phyloP scores from a whole-genome alignment of 1,140 invertebrate genomes.

The Paralvinella palmiformis region DNA sequence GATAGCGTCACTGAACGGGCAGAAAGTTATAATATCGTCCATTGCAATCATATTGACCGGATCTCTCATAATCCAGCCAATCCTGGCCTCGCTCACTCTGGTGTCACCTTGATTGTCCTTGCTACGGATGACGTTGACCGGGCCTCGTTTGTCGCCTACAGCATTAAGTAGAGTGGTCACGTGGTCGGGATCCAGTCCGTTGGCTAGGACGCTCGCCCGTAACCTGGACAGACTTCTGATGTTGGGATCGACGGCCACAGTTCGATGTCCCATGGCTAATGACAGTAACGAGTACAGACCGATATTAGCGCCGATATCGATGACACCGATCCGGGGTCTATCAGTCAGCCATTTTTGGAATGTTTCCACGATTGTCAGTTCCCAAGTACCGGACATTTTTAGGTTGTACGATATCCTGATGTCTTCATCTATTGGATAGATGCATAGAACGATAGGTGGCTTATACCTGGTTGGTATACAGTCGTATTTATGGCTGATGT shows the following conservation, averaged over 20 bases:
- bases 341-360: conserved; percentile 19
- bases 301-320: conserved; percentile 28
- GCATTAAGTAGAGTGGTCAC: conserved; percentile 26
- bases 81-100: conserved; percentile 11
- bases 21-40: conserved; percentile 27
- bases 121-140: conserved; percentile 24
- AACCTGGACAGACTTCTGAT: conserved; percentile 19
- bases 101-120: conserved; percentile 37
- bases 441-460: neutral
- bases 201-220: neutral
- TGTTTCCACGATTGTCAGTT: conserved; percentile 15
- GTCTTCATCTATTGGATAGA: conserved; percentile 14
- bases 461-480: too few species aligned
- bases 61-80: conserved; percentile 11
- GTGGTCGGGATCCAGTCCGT: neutral
- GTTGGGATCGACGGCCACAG: conserved; percentile 27
- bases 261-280: conserved; percentile 24
- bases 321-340: conserved; percentile 19
- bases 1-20: conserved; percentile 20
- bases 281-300: conserved; percentile 25
- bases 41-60: conserved; percentile 22
- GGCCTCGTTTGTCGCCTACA: conserved; percentile 26
- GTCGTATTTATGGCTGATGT: too few species aligned
- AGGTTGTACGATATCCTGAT: conserved; percentile 18
- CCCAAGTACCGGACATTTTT: conserved; percentile 21